phyloP scores from a whole-genome alignment of 2,888 invertebrate genomes.

The Achlya flavicornis region DNA sequence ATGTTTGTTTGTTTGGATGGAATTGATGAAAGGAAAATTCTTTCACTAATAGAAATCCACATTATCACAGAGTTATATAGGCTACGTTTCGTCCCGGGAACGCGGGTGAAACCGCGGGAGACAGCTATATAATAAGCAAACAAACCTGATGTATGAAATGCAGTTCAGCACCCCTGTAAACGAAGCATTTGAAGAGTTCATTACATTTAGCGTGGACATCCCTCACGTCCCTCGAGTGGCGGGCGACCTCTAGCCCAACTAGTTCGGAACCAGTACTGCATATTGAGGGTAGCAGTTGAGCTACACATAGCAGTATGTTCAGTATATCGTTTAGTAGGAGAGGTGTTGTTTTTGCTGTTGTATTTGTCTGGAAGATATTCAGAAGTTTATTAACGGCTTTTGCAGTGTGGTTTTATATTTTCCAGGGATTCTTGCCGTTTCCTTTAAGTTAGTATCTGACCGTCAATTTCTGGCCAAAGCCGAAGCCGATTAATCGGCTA shows the following conservation, averaged over 20 bases:
- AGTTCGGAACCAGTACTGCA: slow-evolving; percentile 85
- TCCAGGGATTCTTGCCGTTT: too few species aligned
- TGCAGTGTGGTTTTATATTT: too few species aligned
- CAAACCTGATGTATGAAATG: slow-evolving; percentile 90
- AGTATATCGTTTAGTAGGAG: slow-evolving; percentile 88
- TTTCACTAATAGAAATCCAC: too few species aligned
- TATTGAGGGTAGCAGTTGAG: slow-evolving; percentile 88
- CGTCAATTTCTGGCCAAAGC: too few species aligned
- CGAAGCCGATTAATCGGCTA: too few species aligned
- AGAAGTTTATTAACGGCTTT: slow-evolving; percentile 7
- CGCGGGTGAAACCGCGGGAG: too few species aligned
- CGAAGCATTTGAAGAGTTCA: slow-evolving; percentile 89
- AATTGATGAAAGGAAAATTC: too few species aligned
- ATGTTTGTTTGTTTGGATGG: too few species aligned
- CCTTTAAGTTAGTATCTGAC: too few species aligned
- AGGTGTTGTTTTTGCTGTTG: slow-evolving; percentile 83
- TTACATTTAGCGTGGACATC: slow-evolving; percentile 93
- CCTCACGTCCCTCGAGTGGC: slow-evolving; percentile 87
- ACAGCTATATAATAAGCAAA: neutral
- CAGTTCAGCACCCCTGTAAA: slow-evolving; percentile 89
- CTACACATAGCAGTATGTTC: slow-evolving; percentile 90
- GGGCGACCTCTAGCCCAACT: slow-evolving; percentile 83
- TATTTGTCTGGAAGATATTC: slow-evolving; percentile 80
- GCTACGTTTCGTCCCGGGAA: too few species aligned
- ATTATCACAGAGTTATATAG: too few species aligned